Evolutionary conservation across 1,140 invertebrate genomes (phyloP).

Genomic region (Philaenus spumarius): DNA sequence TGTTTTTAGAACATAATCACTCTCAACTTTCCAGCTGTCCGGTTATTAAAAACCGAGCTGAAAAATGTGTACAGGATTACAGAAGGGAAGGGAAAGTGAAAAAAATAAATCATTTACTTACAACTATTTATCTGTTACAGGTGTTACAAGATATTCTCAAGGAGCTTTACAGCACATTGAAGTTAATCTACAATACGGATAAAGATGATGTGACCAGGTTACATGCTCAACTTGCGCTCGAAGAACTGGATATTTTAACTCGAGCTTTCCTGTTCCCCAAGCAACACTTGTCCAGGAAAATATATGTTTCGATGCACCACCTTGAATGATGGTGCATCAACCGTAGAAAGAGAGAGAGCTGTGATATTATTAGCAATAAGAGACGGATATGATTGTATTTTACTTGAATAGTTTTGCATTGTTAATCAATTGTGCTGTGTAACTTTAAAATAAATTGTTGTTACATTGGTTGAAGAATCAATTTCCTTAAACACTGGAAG

Average conservation of each 20-base stretch:
- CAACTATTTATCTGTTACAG: constrained; percentile 30
- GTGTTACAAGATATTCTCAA: constrained; percentile 57
- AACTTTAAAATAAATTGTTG: too few relatives aligned
- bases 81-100: neutral
- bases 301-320: constrained; percentile 42
- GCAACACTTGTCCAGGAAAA: constrained; percentile 52
- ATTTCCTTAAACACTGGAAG: too few relatives aligned
- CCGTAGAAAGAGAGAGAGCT: too few relatives aligned
- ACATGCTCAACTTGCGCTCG: constrained; percentile 65
- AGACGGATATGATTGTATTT: too few relatives aligned
- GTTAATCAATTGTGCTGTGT: too few relatives aligned
- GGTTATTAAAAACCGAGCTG: too few relatives aligned
- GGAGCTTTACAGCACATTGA: constrained; percentile 62
- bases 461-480: too few relatives aligned
- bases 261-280: constrained; percentile 52
- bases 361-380: too few relatives aligned
- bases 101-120: neutral
- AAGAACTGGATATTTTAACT: constrained; percentile 66
- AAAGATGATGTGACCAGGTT: constrained; percentile 60
- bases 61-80: too few relatives aligned
- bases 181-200: constrained; percentile 52
- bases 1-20: too few relatives aligned
- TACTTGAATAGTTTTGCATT: too few relatives aligned
- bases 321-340: neutral
- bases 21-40: too few relatives aligned